phyloP scores from a whole-genome alignment of 2,797 vertebrate genomes.

The Prionace glauca region DNA sequence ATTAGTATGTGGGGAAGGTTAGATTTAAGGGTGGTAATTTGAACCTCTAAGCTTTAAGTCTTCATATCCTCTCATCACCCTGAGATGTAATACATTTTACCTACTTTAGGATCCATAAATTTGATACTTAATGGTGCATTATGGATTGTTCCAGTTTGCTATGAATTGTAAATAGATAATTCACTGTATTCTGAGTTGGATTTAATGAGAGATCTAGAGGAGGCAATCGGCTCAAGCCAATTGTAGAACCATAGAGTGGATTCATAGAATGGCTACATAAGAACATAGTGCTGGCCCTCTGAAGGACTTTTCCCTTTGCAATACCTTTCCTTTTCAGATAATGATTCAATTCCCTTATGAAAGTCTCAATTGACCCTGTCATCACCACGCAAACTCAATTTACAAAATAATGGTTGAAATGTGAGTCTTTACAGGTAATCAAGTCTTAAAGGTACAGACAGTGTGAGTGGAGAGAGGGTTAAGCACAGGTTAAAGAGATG shows the following conservation, averaged over 20 bases:
- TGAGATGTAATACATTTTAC: not conserved
- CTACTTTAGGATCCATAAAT: not conserved
- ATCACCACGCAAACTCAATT: too few species aligned
- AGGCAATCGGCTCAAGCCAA: not conserved
- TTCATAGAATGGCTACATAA: too few species aligned
- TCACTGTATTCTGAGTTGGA: not conserved
- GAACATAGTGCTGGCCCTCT: too few species aligned
- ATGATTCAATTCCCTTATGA: too few species aligned
- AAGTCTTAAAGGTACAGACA: too few species aligned
- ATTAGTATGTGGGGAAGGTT: not conserved
- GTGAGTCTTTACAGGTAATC: too few species aligned
- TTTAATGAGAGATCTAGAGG: not conserved
- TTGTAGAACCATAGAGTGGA: not conserved
- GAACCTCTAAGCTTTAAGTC: not conserved
- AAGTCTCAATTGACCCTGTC: too few species aligned
- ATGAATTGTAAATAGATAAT: not conserved
- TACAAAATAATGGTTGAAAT: too few species aligned
- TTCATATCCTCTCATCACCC: not conserved
- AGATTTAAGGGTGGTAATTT: not conserved
- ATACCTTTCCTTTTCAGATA: too few species aligned
- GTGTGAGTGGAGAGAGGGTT: too few species aligned
- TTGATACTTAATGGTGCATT: not conserved
- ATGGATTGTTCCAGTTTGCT: not conserved
- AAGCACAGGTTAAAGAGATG: too few species aligned
- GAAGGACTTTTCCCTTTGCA: too few species aligned